Percentiles rank a stretch among this genome's conserved stretches.
Conservation (phyloP, 2,797 vertebrate species). For the Denticeps clupeoides region DNA sequence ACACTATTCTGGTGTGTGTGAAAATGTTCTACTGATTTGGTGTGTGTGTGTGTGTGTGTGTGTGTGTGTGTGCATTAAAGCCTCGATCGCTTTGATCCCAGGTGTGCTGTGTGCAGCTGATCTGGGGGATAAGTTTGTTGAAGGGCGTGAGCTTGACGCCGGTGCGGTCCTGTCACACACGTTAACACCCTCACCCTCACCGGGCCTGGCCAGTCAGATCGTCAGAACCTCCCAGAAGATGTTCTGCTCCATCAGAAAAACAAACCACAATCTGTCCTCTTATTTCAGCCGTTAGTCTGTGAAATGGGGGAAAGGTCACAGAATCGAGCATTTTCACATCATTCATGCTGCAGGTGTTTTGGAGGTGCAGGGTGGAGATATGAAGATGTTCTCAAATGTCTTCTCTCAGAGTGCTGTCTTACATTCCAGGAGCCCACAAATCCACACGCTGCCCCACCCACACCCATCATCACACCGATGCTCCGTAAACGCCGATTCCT, state of each 20-base stretch:
- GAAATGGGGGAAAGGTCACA: too few relatives aligned
- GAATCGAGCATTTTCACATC: too few relatives aligned
- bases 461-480: constrained; percentile 2
- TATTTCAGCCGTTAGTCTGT: too few relatives aligned
- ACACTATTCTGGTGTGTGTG: too few relatives aligned
- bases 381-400: too few relatives aligned
- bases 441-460: constrained; percentile 3
- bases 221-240: too few relatives aligned
- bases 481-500: constrained; percentile 9
- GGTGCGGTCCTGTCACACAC: constrained; percentile 4
- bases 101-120: constrained; percentile 39
- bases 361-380: too few relatives aligned
- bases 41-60: constrained; percentile 10
- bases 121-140: constrained; percentile 21
- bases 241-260: too few relatives aligned
- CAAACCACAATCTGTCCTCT: too few relatives aligned
- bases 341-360: too few relatives aligned
- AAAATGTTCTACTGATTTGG: not conserved
- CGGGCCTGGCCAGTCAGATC: too few relatives aligned
- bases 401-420: too few relatives aligned
- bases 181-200: not conserved
- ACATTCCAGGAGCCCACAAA: not conserved
- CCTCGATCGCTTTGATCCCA: constrained; percentile 44
- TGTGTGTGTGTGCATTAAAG: not conserved
- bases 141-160: not conserved